Evolutionary conservation across 2,797 vertebrate species (phyloP).

Genomic region (Iguana delicatissima): DNA sequence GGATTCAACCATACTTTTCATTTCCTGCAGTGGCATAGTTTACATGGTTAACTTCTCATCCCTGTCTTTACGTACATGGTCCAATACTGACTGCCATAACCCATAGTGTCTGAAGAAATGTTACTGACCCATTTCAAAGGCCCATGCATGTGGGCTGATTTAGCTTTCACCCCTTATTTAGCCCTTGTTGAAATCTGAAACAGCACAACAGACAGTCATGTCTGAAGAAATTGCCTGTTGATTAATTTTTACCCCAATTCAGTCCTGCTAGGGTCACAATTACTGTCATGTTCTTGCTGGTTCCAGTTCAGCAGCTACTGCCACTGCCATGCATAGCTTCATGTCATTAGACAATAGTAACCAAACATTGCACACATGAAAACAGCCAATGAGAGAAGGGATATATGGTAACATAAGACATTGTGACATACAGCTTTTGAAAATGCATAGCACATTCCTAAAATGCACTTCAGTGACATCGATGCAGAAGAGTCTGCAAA

Average conservation of each 20-base stretch:
- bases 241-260: background rate
- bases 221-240: background rate
- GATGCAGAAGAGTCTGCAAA: background rate
- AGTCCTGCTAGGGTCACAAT: background rate
- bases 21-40: too few species aligned
- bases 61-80: too few species aligned
- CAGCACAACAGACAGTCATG: background rate
- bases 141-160: too few species aligned
- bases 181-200: background rate
- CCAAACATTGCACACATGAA: background rate
- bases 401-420: background rate
- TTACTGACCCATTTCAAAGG: too few species aligned
- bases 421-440: background rate
- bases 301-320: background rate
- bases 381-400: background rate
- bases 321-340: background rate
- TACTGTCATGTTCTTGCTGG: background rate
- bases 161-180: too few species aligned
- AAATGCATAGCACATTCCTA: background rate
- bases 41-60: too few species aligned
- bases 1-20: too few species aligned
- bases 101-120: too few species aligned
- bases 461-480: background rate
- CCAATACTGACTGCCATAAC: too few species aligned
- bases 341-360: background rate